Evolutionary conservation across 2,888 invertebrate species (phyloP).

Genomic region (Plebejus anna): DNA sequence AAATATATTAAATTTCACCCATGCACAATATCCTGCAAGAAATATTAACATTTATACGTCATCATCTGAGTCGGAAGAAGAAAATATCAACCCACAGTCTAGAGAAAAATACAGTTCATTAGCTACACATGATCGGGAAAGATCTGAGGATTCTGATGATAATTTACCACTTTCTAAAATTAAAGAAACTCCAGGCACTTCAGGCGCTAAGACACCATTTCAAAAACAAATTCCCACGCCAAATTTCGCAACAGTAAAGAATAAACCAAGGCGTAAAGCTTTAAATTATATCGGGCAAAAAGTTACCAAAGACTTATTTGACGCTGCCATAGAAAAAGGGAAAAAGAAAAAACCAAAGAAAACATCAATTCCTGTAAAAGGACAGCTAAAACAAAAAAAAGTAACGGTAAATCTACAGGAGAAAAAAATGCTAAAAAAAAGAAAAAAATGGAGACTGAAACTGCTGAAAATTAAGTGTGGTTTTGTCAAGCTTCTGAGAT

Average conservation of each 20-base stretch:
- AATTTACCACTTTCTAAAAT: constrained; percentile 14
- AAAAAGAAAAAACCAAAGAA: constrained; percentile 11
- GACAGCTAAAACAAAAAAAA: constrained; percentile 10
- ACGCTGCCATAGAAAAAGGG: constrained; percentile 3
- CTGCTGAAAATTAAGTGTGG: constrained; percentile 19
- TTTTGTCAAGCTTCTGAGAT: constrained; percentile 30
- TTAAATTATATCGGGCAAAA: constrained; percentile 22
- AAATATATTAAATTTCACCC: constrained; percentile 1
- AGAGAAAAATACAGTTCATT: constrained; percentile 18
- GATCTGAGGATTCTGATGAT: constrained; percentile 23
- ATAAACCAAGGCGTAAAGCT: constrained; percentile 21
- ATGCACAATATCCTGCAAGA: constrained; percentile 11
- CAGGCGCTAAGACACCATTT: constrained; percentile 3
- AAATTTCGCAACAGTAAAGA: constrained; percentile 19
- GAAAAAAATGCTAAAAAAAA: background rate
- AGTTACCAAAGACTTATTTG: constrained; percentile 24
- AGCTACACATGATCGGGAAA: constrained; percentile 1
- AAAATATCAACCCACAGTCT: constrained; percentile 7
- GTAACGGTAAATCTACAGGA: constrained; percentile 2
- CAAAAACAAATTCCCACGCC: constrained; percentile 23
- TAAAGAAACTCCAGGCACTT: constrained; percentile 1
- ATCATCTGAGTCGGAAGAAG: constrained; percentile 20
- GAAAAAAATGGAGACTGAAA: background rate
- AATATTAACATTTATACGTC: constrained; percentile 9
- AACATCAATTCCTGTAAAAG: constrained; percentile 1